These are phyloP conservation scores for Corvus hawaiiensis DNA, from an alignment of 2,113 vertebrate genomes.

Conservation along the genomic window DNA sequence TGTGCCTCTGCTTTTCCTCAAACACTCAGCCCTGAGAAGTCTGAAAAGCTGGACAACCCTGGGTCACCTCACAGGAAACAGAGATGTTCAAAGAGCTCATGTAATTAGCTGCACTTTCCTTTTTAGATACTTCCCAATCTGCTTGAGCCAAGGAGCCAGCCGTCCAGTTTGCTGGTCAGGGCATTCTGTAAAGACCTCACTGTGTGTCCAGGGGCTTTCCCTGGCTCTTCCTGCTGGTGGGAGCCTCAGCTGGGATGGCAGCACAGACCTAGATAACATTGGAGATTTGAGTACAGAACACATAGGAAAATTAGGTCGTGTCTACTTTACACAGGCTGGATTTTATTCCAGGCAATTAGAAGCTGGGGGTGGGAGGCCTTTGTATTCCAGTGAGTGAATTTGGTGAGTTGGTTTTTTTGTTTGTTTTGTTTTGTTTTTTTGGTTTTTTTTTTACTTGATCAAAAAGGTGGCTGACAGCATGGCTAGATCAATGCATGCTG, in stretches of 20 bases:
- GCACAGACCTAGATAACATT: not conserved
- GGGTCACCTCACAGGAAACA: not conserved
- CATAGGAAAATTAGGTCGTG: not conserved
- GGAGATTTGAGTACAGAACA: not conserved
- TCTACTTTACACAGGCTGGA: not conserved
- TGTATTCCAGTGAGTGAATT: not conserved
- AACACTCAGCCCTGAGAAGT: not conserved
- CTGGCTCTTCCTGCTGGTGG: not conserved
- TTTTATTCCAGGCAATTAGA: not conserved
- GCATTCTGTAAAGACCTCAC: not conserved
- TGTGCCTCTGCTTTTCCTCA: not conserved
- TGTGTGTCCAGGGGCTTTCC: not conserved
- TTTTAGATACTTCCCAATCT: not conserved
- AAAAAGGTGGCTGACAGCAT: not conserved
- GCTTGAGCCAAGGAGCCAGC: not conserved
- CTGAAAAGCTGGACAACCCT: not conserved
- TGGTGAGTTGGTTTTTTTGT: not conserved
- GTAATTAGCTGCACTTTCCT: not conserved
- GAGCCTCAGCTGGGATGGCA: not conserved
- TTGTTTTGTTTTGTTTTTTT: too few species aligned
- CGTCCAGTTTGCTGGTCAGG: rapidly evolving
- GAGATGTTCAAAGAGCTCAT: not conserved
- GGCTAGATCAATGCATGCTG: not conserved
- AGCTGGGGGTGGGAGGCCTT: not conserved
- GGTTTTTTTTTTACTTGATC: not conserved